Conservation (phyloP, 35 echinoderm and acorn worm genomes). For the Heliocidaris erythrogramma region DNA sequence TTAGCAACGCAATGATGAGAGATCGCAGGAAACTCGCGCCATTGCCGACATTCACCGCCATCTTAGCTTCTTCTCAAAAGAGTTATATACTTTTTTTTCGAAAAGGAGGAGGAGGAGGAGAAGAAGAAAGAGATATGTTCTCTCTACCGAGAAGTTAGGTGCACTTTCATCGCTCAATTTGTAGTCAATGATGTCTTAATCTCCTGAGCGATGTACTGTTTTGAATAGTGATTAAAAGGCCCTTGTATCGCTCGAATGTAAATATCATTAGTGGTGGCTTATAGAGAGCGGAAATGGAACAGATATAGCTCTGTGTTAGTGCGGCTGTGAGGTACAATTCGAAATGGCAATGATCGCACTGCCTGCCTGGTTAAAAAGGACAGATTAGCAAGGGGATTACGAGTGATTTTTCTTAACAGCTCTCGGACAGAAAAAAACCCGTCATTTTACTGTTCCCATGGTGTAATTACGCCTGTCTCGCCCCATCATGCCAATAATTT, state of each 20-base stretch:
- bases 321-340: not conserved
- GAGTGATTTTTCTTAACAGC: conserved; percentile 20
- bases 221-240: conserved; percentile 44
- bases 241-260: conserved; percentile 27
- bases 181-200: conserved; percentile 33
- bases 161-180: conserved; percentile 33
- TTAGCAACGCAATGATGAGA: conserved; percentile 43
- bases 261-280: conserved; percentile 26
- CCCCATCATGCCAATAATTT: conserved; percentile 49
- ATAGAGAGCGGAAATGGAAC: conserved; percentile 23
- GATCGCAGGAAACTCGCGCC: conserved; percentile 40
- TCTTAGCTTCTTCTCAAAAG: conserved; percentile 11
- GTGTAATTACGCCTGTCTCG: conserved; percentile 46
- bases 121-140: not conserved
- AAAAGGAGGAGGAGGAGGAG: not conserved
- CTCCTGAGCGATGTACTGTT: conserved; percentile 38
- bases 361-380: conserved; percentile 7
- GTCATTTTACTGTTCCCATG: conserved; percentile 28
- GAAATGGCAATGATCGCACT: not conserved
- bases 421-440: not conserved
- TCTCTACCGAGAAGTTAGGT: not conserved
- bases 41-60: conserved; percentile 27
- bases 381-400: conserved; percentile 22
- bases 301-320: conserved; percentile 7
- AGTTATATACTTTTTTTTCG: not conserved